Conservation (phyloP, 1,140 invertebrate genomes). For the Batillaria attramentaria region DNA sequence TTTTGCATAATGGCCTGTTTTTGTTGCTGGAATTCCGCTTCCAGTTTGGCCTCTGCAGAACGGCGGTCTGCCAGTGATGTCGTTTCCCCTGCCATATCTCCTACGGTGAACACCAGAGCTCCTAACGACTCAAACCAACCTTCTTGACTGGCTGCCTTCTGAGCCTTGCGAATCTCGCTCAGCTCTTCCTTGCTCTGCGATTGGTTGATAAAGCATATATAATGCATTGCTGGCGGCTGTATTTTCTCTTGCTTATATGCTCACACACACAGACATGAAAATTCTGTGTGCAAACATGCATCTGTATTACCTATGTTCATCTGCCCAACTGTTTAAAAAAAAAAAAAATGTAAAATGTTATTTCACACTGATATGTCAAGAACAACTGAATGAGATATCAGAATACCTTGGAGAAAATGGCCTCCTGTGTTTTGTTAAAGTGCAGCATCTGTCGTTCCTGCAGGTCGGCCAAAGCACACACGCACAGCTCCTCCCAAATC, state of each 20-base stretch:
- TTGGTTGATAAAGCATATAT: no score
- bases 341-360: neutral
- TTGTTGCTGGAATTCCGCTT: constrained; percentile 34
- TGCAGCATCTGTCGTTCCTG: constrained; percentile 59
- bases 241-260: no score
- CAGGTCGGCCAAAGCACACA: constrained; percentile 57
- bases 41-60: constrained; percentile 27
- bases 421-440: constrained; percentile 41
- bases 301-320: no score
- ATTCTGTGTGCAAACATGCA: no score
- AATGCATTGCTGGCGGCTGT: no score
- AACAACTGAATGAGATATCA: neutral
- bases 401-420: constrained; percentile 55
- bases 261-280: no score
- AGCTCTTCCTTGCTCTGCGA: constrained; percentile 48
- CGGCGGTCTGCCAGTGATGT: neutral
- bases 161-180: constrained; percentile 43
- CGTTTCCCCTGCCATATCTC: constrained; percentile 5
- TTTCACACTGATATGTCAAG: neutral
- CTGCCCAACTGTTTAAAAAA: no score
- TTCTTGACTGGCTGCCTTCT: constrained; percentile 46
- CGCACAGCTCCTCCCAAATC: constrained; percentile 50
- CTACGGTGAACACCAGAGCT: constrained; percentile 49
- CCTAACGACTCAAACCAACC: constrained; percentile 59
- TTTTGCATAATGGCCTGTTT: constrained; percentile 34